Percentiles rank a stretch among this genome's conserved stretches.
phyloP scores from a whole-genome alignment of 2,888 invertebrate species.

The Crematogaster levior region DNA sequence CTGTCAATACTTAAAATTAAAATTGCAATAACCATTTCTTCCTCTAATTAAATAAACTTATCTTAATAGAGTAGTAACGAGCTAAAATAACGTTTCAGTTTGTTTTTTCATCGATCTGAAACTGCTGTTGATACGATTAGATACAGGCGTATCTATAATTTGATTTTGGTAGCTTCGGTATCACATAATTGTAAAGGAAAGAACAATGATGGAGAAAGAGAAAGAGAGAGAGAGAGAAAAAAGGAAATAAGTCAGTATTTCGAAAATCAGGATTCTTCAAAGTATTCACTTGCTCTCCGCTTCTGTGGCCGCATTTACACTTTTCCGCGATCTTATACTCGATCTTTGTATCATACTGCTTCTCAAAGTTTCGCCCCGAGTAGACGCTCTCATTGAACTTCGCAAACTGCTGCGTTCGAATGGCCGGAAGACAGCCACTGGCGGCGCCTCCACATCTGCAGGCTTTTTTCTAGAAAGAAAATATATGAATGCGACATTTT shows the following conservation, averaged over 20 bases:
- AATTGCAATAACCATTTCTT: background rate
- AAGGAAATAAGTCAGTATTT: background rate
- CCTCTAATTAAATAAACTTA: background rate
- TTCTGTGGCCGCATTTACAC: slow-evolving; percentile 74
- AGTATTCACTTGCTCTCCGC: slow-evolving; percentile 68
- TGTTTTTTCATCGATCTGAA: background rate
- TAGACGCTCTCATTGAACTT: slow-evolving; percentile 88
- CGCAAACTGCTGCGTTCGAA: slow-evolving; percentile 83
- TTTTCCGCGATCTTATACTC: slow-evolving; percentile 86
- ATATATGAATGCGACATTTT: background rate
- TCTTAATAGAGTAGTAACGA: background rate
- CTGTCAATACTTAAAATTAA: slow-evolving; percentile 22
- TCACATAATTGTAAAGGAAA: slow-evolving; percentile 18
- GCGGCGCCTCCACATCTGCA: slow-evolving; percentile 81
- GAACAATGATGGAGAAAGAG: background rate
- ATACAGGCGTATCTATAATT: slow-evolving; percentile 8
- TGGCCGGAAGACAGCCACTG: slow-evolving; percentile 78
- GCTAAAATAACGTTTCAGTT: background rate
- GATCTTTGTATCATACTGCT: slow-evolving; percentile 87
- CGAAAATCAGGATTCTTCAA: background rate
- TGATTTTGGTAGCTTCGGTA: slow-evolving; percentile 37
- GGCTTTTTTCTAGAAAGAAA: slow-evolving; percentile 79
- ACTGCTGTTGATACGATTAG: background rate
- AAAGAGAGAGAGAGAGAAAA: background rate
- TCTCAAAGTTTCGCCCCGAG: slow-evolving; percentile 89